Conservation (phyloP, 2,113 vertebrate genomes). For the Gulo gulo region DNA sequence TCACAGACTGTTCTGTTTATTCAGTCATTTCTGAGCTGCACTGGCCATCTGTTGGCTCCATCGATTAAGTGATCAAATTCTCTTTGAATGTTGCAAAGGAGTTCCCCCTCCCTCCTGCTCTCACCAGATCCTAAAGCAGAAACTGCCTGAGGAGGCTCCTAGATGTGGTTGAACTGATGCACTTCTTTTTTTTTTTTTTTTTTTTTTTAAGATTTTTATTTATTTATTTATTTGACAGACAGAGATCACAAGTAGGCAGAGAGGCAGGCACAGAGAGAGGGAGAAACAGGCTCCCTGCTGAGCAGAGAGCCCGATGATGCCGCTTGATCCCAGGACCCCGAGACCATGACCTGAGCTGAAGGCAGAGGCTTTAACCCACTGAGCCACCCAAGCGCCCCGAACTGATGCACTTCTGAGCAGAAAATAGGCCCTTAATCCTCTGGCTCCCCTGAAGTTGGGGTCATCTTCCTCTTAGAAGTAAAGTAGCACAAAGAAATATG, state of each 20-base stretch:
- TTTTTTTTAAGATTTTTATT: too few relatives aligned
- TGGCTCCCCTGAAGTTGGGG: conserved; percentile 31
- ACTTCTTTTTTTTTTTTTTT: background rate
- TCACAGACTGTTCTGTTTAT: conserved; percentile 68
- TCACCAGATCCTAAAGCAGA: conserved; percentile 27
- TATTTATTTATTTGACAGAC: too few relatives aligned
- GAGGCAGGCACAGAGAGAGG: too few relatives aligned
- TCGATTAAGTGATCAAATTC: conserved; percentile 73
- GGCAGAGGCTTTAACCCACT: too few relatives aligned
- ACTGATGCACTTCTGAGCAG: background rate
- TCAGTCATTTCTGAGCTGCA: conserved; percentile 63
- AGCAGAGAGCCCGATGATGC: too few relatives aligned
- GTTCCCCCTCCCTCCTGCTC: conserved; percentile 42
- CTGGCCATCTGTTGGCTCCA: conserved; percentile 74
- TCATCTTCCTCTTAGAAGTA: background rate
- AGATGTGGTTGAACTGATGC: background rate
- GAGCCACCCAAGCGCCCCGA: background rate
- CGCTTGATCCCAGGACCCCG: too few relatives aligned
- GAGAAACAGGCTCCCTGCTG: too few relatives aligned
- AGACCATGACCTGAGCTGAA: too few relatives aligned
- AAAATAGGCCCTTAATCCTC: background rate
- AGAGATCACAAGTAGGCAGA: too few relatives aligned
- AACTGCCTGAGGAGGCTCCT: background rate
- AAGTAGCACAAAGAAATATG: background rate
- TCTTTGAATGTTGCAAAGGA: conserved; percentile 54